phyloP scores from a whole-genome alignment of 2,113 vertebrate species.

The Notechis scutatus region DNA sequence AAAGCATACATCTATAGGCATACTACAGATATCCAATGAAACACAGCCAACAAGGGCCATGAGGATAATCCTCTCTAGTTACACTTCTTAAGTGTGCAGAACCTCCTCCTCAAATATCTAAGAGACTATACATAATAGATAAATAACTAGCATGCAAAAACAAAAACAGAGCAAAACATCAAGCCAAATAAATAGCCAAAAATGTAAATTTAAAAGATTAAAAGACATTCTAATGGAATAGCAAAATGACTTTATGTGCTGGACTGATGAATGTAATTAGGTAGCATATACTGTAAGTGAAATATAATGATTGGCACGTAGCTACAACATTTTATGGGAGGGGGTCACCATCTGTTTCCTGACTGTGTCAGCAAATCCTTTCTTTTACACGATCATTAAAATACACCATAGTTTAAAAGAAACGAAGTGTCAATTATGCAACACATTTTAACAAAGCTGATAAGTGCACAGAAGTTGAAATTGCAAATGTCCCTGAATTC shows the following conservation, averaged over 20 bases:
- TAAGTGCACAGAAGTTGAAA: constrained; percentile 72
- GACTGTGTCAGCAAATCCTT: constrained; percentile 78
- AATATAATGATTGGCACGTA: constrained; percentile 79
- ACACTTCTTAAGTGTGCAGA: neutral
- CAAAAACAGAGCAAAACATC: neutral
- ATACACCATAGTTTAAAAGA: constrained; percentile 80
- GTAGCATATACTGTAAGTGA: constrained; percentile 71
- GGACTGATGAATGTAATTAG: constrained; percentile 77
- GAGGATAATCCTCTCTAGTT: neutral
- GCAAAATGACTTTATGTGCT: constrained; percentile 76
- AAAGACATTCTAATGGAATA: constrained; percentile 61
- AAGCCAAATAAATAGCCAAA: constrained; percentile 46
- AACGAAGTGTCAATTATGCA: constrained; percentile 82
- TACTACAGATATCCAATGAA: neutral
- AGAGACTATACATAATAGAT: neutral
- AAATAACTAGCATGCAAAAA: neutral
- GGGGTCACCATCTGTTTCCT: constrained; percentile 81
- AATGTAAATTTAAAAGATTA: constrained; percentile 47
- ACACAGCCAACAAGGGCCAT: neutral
- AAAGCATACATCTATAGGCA: neutral
- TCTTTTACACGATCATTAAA: constrained; percentile 73
- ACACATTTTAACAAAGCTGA: constrained; percentile 78
- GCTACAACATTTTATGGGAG: constrained; percentile 75
- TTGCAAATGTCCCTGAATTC: constrained; percentile 71
- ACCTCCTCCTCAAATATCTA: neutral